Evolutionary conservation across 2,797 vertebrate species (phyloP).

Genomic region (Octomys mimax): DNA sequence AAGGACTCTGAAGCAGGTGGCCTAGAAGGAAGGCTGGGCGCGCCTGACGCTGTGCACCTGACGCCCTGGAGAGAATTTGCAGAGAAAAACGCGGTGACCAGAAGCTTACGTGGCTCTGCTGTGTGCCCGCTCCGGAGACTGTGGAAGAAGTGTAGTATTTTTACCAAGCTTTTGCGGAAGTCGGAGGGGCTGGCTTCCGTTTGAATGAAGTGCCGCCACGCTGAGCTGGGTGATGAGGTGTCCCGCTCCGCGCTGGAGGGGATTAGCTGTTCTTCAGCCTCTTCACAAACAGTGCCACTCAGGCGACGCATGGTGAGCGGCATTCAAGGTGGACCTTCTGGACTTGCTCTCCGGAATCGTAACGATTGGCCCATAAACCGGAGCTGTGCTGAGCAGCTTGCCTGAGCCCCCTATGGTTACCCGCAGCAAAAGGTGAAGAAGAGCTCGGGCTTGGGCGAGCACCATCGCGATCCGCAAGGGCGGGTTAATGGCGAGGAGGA

Average conservation of each 20-base stretch:
- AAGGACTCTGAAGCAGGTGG: background rate
- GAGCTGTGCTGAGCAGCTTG: background rate
- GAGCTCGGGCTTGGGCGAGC: background rate
- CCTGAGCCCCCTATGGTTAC: background rate
- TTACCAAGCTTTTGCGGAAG: background rate
- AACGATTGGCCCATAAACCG: too few species aligned
- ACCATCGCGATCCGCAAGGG: background rate
- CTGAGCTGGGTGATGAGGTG: background rate
- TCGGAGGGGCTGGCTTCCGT: background rate
- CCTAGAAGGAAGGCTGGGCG: too few species aligned
- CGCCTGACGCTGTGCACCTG: background rate
- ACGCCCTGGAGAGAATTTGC: background rate
- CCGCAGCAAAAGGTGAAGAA: accelerated
- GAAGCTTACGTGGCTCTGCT: background rate
- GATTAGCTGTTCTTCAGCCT: background rate
- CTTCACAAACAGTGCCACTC: background rate
- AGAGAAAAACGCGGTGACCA: background rate
- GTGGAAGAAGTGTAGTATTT: background rate
- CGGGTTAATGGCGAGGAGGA: too few species aligned
- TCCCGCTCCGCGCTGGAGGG: background rate
- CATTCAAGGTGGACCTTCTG: background rate
- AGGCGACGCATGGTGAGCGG: background rate
- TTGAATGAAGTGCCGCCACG: too few species aligned
- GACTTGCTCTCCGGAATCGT: background rate
- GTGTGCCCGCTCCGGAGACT: background rate